phyloP scores from a whole-genome alignment of 2,888 invertebrate genomes.

The Anorthoa munda region DNA sequence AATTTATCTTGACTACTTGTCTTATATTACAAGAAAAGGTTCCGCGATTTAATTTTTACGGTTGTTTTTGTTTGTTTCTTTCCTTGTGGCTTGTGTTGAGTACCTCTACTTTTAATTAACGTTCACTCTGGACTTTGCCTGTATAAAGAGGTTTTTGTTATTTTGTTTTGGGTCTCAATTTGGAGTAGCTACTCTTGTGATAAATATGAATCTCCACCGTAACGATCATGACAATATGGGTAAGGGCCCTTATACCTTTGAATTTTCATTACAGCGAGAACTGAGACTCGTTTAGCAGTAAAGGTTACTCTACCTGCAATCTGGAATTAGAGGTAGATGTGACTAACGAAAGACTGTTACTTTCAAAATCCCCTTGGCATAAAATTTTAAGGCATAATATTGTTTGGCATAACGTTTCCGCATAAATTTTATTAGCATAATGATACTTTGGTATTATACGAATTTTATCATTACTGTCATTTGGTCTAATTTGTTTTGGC shows the following conservation, averaged over 20 bases:
- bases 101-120: not conserved
- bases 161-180: not conserved
- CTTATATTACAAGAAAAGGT: slow-evolving; percentile 9
- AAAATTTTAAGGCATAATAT: too few species aligned
- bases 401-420: too few species aligned
- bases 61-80: slow-evolving; percentile 3
- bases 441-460: too few species aligned
- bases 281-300: too few species aligned
- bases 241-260: not conserved
- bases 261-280: not conserved
- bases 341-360: too few species aligned
- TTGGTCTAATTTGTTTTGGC: too few species aligned
- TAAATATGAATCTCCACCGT: not conserved
- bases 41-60: slow-evolving; percentile 24
- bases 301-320: too few species aligned
- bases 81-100: not conserved
- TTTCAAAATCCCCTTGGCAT: not conserved
- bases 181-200: not conserved
- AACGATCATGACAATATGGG: too few species aligned
- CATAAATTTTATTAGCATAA: too few species aligned
- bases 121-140: not conserved
- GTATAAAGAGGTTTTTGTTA: not conserved
- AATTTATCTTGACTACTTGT: slow-evolving; percentile 15
- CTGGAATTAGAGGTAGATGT: too few species aligned
- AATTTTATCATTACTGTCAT: too few species aligned